phyloP scores from a whole-genome alignment of 2,888 invertebrate species.

The Lepidocyrtoides sp. region DNA sequence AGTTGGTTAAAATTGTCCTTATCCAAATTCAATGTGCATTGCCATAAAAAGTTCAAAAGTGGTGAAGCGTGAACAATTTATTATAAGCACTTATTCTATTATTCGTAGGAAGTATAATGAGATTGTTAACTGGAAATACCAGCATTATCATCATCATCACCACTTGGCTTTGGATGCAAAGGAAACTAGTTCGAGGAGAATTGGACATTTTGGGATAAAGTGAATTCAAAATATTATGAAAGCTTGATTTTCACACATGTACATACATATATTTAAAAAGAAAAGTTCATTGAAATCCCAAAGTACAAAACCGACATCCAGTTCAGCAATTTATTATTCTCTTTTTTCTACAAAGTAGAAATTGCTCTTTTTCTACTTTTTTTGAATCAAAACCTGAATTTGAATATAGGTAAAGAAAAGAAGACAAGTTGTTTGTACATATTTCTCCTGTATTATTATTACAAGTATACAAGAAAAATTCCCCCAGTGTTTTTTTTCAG shows the following conservation, averaged over 20 bases:
- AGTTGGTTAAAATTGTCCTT: neutral
- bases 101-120: neutral
- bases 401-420: conserved; percentile 8
- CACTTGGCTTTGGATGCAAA: neutral
- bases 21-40: conserved; percentile 21
- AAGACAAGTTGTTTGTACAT: conserved; percentile 32
- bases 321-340: conserved; percentile 13
- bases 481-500: conserved; percentile 60
- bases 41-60: conserved; percentile 18
- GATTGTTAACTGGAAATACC: neutral
- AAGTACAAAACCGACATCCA: conserved; percentile 62
- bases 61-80: neutral
- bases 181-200: neutral
- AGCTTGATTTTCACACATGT: conserved; percentile 12
- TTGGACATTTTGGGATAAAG: conserved; percentile 17
- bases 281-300: conserved; percentile 59
- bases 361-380: neutral
- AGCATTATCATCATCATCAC: neutral
- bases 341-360: conserved; percentile 1
- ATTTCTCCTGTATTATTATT: neutral
- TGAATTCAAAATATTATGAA: neutral
- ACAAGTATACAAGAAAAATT: neutral
- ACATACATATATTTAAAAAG: neutral
- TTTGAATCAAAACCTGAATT: neutral
- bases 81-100: neutral